Evolutionary conservation across 2,113 vertebrate species (phyloP).

Genomic region (Microtus richardsoni): DNA sequence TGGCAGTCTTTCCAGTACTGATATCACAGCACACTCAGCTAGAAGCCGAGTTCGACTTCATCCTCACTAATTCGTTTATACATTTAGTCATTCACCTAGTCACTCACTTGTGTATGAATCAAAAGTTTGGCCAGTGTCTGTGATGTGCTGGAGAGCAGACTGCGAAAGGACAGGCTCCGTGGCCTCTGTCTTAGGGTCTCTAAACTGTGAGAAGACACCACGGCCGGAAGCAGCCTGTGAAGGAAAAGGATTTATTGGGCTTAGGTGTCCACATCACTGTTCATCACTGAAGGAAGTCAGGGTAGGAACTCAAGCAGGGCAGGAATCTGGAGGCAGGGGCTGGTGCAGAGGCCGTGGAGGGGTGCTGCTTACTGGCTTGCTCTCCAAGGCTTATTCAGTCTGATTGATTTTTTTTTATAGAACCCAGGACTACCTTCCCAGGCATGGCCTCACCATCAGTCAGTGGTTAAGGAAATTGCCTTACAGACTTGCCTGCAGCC

Average conservation of each 20-base stretch:
- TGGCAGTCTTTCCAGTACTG: background rate
- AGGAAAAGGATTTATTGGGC: background rate
- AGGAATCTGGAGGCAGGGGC: background rate
- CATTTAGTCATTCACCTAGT: slow-evolving; percentile 11
- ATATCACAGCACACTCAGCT: background rate
- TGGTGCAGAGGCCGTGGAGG: background rate
- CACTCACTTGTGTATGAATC: background rate
- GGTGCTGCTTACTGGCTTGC: background rate
- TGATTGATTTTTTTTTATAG: background rate
- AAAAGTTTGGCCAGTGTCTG: background rate
- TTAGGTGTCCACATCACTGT: background rate
- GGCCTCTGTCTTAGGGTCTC: background rate
- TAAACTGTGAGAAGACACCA: background rate
- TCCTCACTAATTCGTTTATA: slow-evolving; percentile 28
- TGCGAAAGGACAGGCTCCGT: background rate
- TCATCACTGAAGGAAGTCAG: background rate
- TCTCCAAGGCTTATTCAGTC: background rate
- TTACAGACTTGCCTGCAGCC: background rate
- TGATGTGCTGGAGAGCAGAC: background rate
- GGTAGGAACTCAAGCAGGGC: background rate
- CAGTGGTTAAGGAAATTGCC: background rate
- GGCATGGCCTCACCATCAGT: background rate
- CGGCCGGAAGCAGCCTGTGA: too few relatives aligned
- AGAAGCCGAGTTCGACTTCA: background rate
- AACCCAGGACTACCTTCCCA: background rate